phyloP scores from a whole-genome alignment of 2,113 vertebrate genomes.

The Agapornis roseicollis region DNA sequence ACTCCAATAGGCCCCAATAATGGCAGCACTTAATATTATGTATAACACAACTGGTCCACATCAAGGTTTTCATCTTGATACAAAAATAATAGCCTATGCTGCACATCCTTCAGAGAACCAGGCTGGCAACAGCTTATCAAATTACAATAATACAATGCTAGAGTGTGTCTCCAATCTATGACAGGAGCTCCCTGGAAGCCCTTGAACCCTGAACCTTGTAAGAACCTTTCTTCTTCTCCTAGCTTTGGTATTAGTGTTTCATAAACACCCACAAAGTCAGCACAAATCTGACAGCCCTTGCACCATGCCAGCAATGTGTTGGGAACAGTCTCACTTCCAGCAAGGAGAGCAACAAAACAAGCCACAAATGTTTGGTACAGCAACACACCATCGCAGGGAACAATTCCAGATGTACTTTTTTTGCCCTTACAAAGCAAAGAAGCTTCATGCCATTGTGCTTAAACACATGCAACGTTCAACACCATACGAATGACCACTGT shows the following conservation, averaged over 20 bases:
- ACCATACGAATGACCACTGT: neutral
- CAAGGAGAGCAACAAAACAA: neutral
- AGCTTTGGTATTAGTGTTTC: neutral
- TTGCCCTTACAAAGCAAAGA: constrained; percentile 20
- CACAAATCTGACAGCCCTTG: neutral
- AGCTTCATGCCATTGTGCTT: constrained; percentile 21
- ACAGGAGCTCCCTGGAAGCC: neutral
- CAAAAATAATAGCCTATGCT: neutral
- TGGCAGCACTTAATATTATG: neutral
- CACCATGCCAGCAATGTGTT: neutral
- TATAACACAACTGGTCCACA: neutral
- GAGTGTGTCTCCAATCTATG: neutral
- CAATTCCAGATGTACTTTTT: neutral
- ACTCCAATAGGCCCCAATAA: no score
- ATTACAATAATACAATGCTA: neutral
- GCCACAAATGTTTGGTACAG: neutral
- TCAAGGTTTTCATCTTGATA: neutral
- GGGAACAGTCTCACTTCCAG: neutral
- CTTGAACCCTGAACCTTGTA: neutral
- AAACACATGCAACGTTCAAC: neutral
- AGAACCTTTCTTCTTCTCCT: neutral
- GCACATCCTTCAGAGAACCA: neutral
- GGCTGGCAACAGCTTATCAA: neutral
- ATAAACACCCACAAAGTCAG: neutral
- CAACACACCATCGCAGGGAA: neutral